Evolutionary conservation across 2,113 vertebrate species (phyloP).

Genomic region (Gyps fulvus): DNA sequence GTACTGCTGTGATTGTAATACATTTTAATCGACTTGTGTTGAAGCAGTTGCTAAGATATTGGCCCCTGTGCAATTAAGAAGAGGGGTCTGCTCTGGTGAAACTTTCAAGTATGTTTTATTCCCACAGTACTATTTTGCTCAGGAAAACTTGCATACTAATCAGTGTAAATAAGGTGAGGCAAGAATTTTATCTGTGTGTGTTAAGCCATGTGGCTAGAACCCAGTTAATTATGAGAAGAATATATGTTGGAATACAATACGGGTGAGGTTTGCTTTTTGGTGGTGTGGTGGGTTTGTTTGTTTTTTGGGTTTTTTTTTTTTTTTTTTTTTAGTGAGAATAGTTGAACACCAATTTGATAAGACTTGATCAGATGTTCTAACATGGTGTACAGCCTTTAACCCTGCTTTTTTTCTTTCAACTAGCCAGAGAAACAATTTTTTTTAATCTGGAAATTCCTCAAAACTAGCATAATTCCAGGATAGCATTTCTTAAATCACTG

Average conservation of each 20-base stretch:
- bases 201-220: background rate
- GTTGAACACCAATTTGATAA: background rate
- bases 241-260: background rate
- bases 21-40: background rate
- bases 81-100: background rate
- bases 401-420: background rate
- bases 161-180: background rate
- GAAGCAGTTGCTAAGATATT: background rate
- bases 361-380: background rate
- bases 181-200: background rate
- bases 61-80: background rate
- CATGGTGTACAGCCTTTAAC: background rate
- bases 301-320: background rate
- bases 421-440: background rate
- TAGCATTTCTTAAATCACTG: background rate
- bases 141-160: background rate
- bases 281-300: too few species aligned
- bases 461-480: background rate
- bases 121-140: background rate
- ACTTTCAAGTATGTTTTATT: background rate
- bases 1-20: background rate
- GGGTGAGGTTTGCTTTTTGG: background rate
- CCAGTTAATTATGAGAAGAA: background rate
- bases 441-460: background rate
- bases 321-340: background rate